Evolutionary conservation across 2,113 vertebrate species (phyloP), one percentile per base, ranked within the genome.

Genomic region (Dicrurus megarhynchus): DNA sequence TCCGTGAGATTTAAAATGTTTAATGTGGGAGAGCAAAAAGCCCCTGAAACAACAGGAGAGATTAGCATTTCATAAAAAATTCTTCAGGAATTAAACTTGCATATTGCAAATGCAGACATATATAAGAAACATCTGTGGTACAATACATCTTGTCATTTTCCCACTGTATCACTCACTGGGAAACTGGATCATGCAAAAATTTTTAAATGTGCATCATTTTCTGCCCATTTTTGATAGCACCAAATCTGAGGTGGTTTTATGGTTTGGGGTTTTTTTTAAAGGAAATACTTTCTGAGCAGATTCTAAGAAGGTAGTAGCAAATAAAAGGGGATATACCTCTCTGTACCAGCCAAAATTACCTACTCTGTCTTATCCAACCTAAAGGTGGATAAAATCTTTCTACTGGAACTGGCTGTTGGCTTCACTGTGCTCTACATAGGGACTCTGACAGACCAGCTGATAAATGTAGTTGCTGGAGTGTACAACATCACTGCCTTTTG

Each of bases 371-470:
- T 61, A 44, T 21, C 19, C 21, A 56, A 60, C 18, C 4, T 60
- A 68, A 6, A 53, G 70, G 13, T 26, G 11, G 32, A 91, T 49
- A 61, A 93, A 70, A 61, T 64, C 50, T 20, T 77, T 91, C 55
- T 41, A 20, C 15, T 24, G 77, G 37, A 73, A n/a, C 18, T 60
- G 32, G 24, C 21, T 73, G 49, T 50, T 94, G 61, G 6, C 35
- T 79, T 79, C 61, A 42, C 11, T 49, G 47, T 0, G 0, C 47
- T 79, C 14, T 59, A 1, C 9, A 6, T 4, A 21, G 41, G 32
- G 22, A 53, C 20, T 74, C 55, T 49, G 56, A 67, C 22, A 70
- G 42, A 39, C 27, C 41, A 84, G 18, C 13, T 37, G 33, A 64
- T 9, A 50, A 61, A 27, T 30, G 41, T 9, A 61, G 60, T 28